These are phyloP conservation scores for Sialia sialis DNA, from an alignment of 2,113 vertebrate species.

Conservation along the genomic window DNA sequence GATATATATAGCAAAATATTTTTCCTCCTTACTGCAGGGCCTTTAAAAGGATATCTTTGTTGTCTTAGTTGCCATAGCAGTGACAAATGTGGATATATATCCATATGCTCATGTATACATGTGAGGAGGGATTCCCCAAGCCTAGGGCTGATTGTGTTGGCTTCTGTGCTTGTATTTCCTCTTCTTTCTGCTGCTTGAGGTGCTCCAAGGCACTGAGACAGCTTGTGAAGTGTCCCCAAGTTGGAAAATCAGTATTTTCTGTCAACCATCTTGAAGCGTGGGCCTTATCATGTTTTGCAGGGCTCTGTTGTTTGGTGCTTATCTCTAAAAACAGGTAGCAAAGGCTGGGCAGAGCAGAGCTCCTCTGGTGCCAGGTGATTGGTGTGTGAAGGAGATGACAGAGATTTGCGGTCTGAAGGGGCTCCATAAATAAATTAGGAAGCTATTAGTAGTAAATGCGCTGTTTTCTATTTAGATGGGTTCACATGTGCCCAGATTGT, in stretches of 20 bases:
- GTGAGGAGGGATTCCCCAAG: constrained; percentile 46
- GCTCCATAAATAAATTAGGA: constrained; percentile 6
- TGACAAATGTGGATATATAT: constrained; percentile 7
- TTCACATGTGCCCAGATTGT: background rate
- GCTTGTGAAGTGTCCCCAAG: background rate
- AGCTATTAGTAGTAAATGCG: background rate
- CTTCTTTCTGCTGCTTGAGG: background rate
- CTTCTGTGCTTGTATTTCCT: constrained; percentile 17
- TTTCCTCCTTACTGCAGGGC: constrained; percentile 40
- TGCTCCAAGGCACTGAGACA: background rate
- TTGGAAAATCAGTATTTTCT: background rate
- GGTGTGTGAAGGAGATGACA: background rate
- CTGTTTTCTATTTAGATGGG: constrained; percentile 6
- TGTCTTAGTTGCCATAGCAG: constrained; percentile 63
- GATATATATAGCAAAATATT: constrained; percentile 67
- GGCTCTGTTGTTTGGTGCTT: background rate
- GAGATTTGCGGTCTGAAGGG: background rate
- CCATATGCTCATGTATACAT: background rate
- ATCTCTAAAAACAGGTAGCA: background rate
- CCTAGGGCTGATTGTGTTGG: background rate
- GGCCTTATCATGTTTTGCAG: background rate
- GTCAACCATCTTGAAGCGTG: background rate
- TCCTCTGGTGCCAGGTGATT: background rate
- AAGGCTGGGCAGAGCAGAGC: background rate
- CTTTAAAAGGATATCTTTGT: constrained; percentile 65